phyloP scores from a whole-genome alignment of 2,888 invertebrate species.

The Eilema griseolum region DNA sequence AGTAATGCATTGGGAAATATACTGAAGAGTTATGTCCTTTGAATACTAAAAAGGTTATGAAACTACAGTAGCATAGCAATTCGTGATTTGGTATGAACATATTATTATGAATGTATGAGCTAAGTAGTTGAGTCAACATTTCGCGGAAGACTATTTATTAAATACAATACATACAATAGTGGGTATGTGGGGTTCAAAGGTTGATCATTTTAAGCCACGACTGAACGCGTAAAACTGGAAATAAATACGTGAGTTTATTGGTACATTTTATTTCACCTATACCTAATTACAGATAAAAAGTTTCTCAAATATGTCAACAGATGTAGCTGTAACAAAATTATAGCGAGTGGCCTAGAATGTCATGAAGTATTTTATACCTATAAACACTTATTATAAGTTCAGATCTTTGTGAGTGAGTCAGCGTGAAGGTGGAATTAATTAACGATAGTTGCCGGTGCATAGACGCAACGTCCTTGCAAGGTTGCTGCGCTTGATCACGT shows the following conservation, averaged over 20 bases:
- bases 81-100: conserved; percentile 14
- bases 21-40: conserved; percentile 17
- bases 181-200: neutral
- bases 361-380: conserved; percentile 19
- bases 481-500: conserved; percentile 76
- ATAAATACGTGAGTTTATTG: neutral
- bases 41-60: conserved; percentile 42
- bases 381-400: conserved; percentile 31
- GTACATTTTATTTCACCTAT: conserved; percentile 4
- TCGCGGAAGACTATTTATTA: conserved; percentile 41
- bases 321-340: conserved; percentile 35
- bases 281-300: neutral
- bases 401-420: conserved; percentile 70
- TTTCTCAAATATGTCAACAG: conserved; percentile 26
- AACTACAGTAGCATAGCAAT: conserved; percentile 44
- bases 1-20: conserved; percentile 22
- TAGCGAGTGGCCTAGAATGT: conserved; percentile 30
- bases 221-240: no score
- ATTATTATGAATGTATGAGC: neutral
- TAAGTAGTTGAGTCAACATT: conserved; percentile 51
- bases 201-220: neutral
- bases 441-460: conserved; percentile 73
- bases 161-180: neutral
- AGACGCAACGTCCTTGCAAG: conserved; percentile 86
- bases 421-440: conserved; percentile 82